Percentiles rank a stretch among this genome's conserved stretches.
Evolutionary conservation across 2,888 invertebrate species (phyloP).

Genomic region (Aphodius sticticus): DNA sequence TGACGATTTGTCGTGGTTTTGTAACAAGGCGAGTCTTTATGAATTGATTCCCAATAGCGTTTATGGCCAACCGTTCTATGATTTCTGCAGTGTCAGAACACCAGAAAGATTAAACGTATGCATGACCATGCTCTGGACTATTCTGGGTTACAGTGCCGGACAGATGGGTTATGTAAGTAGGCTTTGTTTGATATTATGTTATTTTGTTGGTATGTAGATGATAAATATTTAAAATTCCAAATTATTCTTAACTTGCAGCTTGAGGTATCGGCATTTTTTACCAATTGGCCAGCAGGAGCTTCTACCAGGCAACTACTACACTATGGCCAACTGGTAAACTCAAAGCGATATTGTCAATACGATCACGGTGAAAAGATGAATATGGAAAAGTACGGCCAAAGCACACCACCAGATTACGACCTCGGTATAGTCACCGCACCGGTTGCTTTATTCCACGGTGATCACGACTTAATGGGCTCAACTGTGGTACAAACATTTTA

Average conservation of each 20-base stretch:
- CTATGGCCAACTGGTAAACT: constrained; percentile 33
- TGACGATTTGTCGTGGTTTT: background rate
- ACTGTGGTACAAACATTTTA: constrained; percentile 17
- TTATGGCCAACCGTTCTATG: background rate
- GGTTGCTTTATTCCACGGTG: constrained; percentile 33
- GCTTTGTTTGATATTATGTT: background rate
- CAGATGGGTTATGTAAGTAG: background rate
- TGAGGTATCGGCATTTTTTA: constrained; percentile 19
- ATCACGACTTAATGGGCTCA: constrained; percentile 31
- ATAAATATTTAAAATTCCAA: too few species aligned
- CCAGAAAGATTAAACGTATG: background rate
- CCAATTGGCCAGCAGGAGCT: constrained; percentile 31
- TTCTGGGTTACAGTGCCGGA: background rate
- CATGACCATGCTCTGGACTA: background rate
- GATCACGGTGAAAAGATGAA: constrained; percentile 33
- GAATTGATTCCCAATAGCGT: background rate
- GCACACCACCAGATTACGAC: constrained; percentile 32
- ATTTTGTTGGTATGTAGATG: background rate
- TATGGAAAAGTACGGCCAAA: constrained; percentile 30
- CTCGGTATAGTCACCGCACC: constrained; percentile 30
- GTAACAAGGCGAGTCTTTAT: background rate
- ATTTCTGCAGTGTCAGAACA: background rate
- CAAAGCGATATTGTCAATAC: constrained; percentile 23
- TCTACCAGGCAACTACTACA: constrained; percentile 33
- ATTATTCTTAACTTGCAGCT: constrained; percentile 17